phyloP scores from a whole-genome alignment of 2,113 vertebrate species.

The Ictalurus furcatus region DNA sequence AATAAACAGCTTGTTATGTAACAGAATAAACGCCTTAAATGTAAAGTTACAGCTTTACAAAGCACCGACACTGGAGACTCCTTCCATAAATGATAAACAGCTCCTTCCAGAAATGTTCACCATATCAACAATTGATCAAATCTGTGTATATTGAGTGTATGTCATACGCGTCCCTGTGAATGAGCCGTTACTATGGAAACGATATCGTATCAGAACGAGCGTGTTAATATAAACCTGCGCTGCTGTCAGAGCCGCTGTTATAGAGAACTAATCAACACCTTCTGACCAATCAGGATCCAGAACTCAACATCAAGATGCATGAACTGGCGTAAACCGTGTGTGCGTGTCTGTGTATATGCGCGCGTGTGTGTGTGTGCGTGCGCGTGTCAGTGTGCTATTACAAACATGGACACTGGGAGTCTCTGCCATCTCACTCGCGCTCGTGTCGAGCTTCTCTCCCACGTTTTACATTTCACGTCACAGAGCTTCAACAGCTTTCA shows the following conservation, averaged over 20 bases:
- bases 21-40: background rate
- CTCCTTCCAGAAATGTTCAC: background rate
- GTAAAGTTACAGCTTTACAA: background rate
- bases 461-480: background rate
- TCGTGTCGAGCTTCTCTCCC: background rate
- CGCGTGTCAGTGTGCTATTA: conserved; percentile 45
- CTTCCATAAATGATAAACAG: background rate
- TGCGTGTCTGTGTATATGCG: background rate
- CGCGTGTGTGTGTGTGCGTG: background rate
- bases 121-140: background rate
- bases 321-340: background rate
- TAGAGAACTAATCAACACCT: background rate
- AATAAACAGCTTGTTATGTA: background rate
- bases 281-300: background rate
- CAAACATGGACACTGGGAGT: conserved; percentile 57
- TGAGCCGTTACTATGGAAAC: background rate
- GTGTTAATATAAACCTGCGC: background rate
- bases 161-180: background rate
- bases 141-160: too few species aligned
- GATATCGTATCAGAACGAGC: background rate
- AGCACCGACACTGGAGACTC: background rate
- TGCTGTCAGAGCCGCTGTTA: background rate
- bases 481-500: background rate
- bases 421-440: conserved; percentile 56
- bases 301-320: background rate